Evolutionary conservation across 2,113 vertebrate species (phyloP), one percentile per base, ranked within the genome.

Genomic region (Heterotis niloticus): DNA sequence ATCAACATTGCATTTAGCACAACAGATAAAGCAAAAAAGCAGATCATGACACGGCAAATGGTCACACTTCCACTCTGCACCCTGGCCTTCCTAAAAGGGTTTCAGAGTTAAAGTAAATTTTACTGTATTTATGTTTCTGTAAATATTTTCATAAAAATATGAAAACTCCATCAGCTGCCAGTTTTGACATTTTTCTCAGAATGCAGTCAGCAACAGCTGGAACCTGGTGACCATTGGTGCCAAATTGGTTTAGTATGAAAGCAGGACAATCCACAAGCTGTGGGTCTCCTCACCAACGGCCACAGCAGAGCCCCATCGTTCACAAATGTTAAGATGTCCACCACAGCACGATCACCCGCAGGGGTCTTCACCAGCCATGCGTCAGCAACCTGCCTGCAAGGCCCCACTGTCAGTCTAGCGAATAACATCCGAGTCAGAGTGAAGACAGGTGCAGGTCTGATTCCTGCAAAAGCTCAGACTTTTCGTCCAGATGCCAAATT

Each of bases 181-280:
- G 85, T 90, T 87, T 83, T 75, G 85, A 87, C 84, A 76, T 83
- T 91, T 86, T 91, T 88, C n/a, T 92, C 91, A 89, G 88, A 91
- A 90, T 86, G 90, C 88, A 89, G 88, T 85, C 89, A 86, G 85
- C 80, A 91, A 88, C 88, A 89, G 86, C 85, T 85, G 82, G 79
- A 86, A 85, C 83, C 82, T 81, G 83, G 82, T 86, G 80, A 85
- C 85, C 85, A 86, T 89, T 74, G 79, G 85, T 86, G 87, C 88
- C 89, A 88, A 89, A 91, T 87, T 87, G 87, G 79, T 83, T 86
- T 86, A 78, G 82, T 81, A 84, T 86, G 82, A 85, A 91, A 89
- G 86, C 88, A 87, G 85, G 81, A 34, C 69, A 77, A 84, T 89
- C 90, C 89, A 86, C 89, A 87, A 85, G 82, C 88, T 84, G 81